phyloP scores from a whole-genome alignment of 2,113 vertebrate species.

The Camelus dromedarius region DNA sequence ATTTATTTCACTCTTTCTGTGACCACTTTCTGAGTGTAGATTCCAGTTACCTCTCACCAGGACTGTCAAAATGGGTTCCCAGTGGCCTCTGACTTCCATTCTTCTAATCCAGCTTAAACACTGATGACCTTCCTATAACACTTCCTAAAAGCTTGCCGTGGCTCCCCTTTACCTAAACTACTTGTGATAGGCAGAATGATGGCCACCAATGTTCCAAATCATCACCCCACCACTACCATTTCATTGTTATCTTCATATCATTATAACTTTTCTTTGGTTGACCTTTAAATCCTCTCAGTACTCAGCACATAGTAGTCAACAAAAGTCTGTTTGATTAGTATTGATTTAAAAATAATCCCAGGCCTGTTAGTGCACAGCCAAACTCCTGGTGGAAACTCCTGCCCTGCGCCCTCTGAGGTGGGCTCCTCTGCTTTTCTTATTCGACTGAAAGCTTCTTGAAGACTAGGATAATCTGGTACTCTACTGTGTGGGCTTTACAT shows the following conservation, averaged over 20 bases:
- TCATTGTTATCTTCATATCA: background rate
- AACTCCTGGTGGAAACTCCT: background rate
- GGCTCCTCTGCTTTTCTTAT: background rate
- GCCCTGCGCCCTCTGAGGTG: background rate
- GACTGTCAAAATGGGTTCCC: background rate
- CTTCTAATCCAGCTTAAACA: background rate
- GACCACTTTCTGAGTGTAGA: background rate
- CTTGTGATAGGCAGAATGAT: background rate
- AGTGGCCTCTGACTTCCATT: background rate
- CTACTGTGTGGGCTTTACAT: background rate
- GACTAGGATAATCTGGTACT: background rate
- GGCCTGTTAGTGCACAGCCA: background rate
- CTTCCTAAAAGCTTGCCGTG: background rate
- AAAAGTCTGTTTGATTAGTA: background rate
- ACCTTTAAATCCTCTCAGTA: background rate
- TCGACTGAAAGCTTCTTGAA: background rate
- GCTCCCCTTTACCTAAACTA: background rate
- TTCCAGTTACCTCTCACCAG: background rate
- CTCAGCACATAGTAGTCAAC: background rate
- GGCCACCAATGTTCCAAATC: background rate
- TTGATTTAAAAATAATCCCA: slow-evolving; percentile 3
- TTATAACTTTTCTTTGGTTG: background rate
- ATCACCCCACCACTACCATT: background rate
- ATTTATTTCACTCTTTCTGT: background rate
- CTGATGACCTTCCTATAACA: background rate